Percentiles rank a stretch among this genome's conserved stretches.
Conservation (phyloP, 1,140 invertebrate species). For the Meloidogyne floridensis region DNA sequence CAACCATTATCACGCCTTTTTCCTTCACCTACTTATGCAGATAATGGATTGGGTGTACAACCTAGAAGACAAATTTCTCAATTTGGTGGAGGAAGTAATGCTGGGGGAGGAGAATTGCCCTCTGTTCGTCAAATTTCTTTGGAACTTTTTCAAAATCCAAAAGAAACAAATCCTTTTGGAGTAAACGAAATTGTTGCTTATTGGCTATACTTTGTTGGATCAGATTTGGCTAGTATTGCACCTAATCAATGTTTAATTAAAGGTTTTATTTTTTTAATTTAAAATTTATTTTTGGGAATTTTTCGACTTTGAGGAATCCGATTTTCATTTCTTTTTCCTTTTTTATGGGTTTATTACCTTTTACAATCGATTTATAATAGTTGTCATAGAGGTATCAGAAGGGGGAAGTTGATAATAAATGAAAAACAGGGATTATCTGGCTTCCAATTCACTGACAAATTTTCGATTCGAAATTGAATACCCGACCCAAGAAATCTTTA, state of each 20-base stretch:
- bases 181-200: slow-evolving; percentile 50
- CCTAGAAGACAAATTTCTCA: background rate
- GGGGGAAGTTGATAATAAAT: too few species aligned
- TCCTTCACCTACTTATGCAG: background rate
- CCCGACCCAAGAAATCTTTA: too few species aligned
- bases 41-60: background rate
- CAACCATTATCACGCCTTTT: slow-evolving; percentile 12
- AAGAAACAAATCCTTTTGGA: slow-evolving; percentile 25
- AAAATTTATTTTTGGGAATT: background rate
- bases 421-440: too few species aligned
- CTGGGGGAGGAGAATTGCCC: slow-evolving; percentile 39
- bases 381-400: too few species aligned
- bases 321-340: too few species aligned
- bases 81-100: slow-evolving; percentile 1
- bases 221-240: slow-evolving; percentile 48
- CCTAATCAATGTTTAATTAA: slow-evolving; percentile 50
- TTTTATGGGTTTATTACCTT: too few species aligned
- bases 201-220: slow-evolving; percentile 53
- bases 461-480: too few species aligned
- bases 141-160: slow-evolving; percentile 46
- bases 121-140: slow-evolving; percentile 46
- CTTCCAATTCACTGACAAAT: too few species aligned
- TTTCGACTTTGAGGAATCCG: too few species aligned
- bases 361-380: too few species aligned
- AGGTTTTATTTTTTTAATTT: slow-evolving; percentile 25